Evolutionary conservation across 2,888 invertebrate genomes (phyloP), one percentile per base, ranked within the genome.

Genomic region (Baronia brevicornis): DNA sequence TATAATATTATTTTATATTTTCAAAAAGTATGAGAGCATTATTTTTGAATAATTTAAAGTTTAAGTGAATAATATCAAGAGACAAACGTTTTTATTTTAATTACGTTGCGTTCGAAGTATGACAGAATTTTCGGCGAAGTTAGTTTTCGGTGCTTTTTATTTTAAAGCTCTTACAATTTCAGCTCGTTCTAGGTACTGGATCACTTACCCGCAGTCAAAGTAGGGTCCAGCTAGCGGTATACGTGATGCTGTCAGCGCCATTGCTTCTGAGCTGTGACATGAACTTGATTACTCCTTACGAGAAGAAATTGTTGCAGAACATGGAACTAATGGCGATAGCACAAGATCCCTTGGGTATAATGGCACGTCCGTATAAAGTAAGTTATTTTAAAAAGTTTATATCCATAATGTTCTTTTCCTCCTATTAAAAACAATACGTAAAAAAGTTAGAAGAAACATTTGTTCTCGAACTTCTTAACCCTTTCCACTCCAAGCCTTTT

Each of bases 181-280:
- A 87, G 87, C 42, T 88, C 22, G 59, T 88, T 28, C 69, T 88
- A 31, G 88, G 88, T 7, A 84, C 86, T n/a, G 64, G 58, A 13
- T 63, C 67, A 0, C 58, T 89, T 1, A 86, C 85, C 13, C 68
- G 72, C 5, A 84, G 87, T 4, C 89, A 91, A 52, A 82, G 86
- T 36, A 79, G 87, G 19, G 69, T 86, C 0, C 91, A 91, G 41
- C 73, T 91, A 70, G 86, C 88, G 0, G 70, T 91, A 21, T 89
- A 89, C 86, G 75, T 87, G 0, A 80, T 91, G 61, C 53, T 90
- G 46, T 89, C 91, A 0, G 87, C 90, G 0, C 91, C 91, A 0
- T 58, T 91, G 3, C 60, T 91, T 2, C 79, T 91, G 50, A 90
- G 90, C n/a, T 87, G 85, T 39, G 87, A 91, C 45, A 80, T 91